A percentile compares a stretch with the other conserved stretches of the same genome.
Evolutionary conservation across 2,113 vertebrate species (phyloP).

Genomic region (Alethe diademata): DNA sequence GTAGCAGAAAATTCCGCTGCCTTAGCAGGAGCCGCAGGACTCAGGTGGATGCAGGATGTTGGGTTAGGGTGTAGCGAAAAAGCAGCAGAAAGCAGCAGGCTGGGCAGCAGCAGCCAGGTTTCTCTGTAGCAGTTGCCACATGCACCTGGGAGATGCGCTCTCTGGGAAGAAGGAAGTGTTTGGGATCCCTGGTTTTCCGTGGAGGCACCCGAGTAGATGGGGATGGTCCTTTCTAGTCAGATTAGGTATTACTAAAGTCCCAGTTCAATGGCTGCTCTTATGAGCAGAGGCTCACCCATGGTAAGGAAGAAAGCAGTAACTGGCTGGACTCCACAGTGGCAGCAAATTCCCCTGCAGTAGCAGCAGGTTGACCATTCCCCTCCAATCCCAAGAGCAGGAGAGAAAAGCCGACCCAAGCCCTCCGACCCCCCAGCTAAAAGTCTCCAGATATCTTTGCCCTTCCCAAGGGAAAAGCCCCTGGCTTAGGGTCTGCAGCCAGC

Average conservation of each 20-base stretch:
- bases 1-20: not conserved
- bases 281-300: fast-evolving
- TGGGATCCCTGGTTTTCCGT: fast-evolving
- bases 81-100: not conserved
- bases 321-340: not conserved
- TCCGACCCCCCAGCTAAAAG: not conserved
- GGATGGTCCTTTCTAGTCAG: not conserved
- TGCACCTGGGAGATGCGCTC: fast-evolving
- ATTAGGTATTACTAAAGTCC: not conserved
- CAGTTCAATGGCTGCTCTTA: not conserved
- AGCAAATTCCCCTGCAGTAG: fast-evolving
- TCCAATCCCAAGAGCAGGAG: fast-evolving
- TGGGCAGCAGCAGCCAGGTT: not conserved
- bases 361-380: not conserved
- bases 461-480: not conserved
- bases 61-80: not conserved
- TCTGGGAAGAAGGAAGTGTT: not conserved
- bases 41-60: fast-evolving
- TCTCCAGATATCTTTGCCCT: not conserved
- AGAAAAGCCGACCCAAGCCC: not conserved
- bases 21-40: not conserved
- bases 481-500: not conserved
- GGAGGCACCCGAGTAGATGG: not conserved
- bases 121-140: fast-evolving
- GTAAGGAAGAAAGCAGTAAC: not conserved